phyloP scores from a whole-genome alignment of 1,140 invertebrate genomes.

The Drosophila asahinai region DNA sequence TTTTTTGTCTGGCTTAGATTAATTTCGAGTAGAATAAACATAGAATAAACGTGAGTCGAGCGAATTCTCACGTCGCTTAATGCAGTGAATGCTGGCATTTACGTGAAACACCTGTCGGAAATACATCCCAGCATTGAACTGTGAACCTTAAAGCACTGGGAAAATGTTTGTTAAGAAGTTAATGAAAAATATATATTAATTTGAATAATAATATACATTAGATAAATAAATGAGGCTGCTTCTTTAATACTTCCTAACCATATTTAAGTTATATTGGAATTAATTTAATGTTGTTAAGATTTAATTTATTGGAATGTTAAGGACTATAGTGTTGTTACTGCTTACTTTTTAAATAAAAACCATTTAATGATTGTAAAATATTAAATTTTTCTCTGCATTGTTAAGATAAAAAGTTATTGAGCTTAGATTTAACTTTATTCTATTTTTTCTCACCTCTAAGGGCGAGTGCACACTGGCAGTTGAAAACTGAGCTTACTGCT shows the following conservation, averaged over 20 bases:
- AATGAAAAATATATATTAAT: too few relatives aligned
- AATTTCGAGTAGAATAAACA: conserved; percentile 17
- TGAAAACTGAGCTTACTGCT: too few relatives aligned
- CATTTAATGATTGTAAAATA: not conserved
- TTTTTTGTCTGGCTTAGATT: conserved; percentile 1
- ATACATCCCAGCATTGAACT: conserved; percentile 6
- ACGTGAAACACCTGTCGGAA: conserved; percentile 7
- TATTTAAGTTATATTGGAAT: not conserved
- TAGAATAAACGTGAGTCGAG: conserved; percentile 2
- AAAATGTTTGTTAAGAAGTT: not conserved
- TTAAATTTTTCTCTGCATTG: not conserved
- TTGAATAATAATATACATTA: too few relatives aligned
- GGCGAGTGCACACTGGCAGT: too few relatives aligned
- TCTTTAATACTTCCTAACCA: not conserved
- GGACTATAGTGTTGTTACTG: not conserved
- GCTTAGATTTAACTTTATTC: not conserved
- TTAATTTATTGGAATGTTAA: not conserved
- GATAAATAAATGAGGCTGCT: too few relatives aligned
- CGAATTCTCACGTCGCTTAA: conserved; percentile 32
- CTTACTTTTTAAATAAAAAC: too few relatives aligned
- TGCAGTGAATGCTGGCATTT: conserved; percentile 1
- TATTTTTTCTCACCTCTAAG: not conserved
- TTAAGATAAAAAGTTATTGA: not conserved
- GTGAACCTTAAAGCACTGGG: not conserved
- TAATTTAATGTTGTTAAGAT: not conserved